Conservation (phyloP, 37 sponge, comb jelly and placozoan species). For the Beroe forskalii region DNA sequence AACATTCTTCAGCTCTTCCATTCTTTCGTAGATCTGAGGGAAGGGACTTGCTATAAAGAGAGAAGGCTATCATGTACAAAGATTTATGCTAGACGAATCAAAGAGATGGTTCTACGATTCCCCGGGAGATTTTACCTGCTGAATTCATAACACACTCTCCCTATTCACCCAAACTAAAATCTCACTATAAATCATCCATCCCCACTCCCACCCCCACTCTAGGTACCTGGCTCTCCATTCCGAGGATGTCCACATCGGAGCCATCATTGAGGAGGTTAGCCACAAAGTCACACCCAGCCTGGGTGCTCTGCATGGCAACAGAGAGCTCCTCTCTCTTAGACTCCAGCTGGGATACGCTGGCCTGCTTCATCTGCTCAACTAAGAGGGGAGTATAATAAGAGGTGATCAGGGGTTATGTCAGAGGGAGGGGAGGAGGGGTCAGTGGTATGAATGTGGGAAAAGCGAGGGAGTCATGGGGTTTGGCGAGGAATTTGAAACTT, state of each 20-base stretch:
- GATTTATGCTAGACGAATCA: too few species aligned
- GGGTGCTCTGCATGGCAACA: constrained; percentile 55
- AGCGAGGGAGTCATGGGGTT: too few species aligned
- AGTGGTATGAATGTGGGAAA: too few species aligned
- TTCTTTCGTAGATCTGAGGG: constrained; percentile 63
- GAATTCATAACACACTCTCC: too few species aligned
- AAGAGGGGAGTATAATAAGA: background rate
- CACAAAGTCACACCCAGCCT: constrained; percentile 62
- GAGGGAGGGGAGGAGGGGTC: background rate
- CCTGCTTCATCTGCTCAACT: constrained; percentile 56
- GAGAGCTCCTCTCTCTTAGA: constrained; percentile 56
- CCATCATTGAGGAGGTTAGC: constrained; percentile 61
- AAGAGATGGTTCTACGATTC: too few species aligned
- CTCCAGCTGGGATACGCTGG: constrained; percentile 60
- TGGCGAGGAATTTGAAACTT: too few species aligned
- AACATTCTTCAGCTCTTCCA: constrained; percentile 66
- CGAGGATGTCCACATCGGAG: constrained; percentile 50
- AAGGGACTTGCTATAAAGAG: too few species aligned
- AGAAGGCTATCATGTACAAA: too few species aligned
- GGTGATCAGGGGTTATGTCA: background rate
- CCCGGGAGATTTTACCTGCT: too few species aligned
- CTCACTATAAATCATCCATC: too few species aligned
- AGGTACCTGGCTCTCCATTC: constrained; percentile 58
- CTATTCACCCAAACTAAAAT: too few species aligned
- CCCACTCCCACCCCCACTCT: too few species aligned